Evolutionary conservation across 2,113 vertebrate species (phyloP).

Genomic region (Sciurus niger): DNA sequence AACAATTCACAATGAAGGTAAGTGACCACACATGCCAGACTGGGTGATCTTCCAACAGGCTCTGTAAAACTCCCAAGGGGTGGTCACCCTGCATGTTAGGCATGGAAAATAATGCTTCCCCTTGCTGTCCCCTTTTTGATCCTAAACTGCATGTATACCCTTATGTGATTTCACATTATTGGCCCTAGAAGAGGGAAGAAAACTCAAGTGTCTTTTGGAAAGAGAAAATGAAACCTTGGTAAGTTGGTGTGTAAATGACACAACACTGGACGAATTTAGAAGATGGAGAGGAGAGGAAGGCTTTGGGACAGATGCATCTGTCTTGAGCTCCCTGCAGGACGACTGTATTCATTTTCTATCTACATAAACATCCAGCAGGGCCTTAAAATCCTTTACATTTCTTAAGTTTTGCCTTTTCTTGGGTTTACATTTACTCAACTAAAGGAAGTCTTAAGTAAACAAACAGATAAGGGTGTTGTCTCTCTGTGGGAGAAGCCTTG

Average conservation of each 20-base stretch:
- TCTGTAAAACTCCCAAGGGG: not conserved
- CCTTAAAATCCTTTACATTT: not conserved
- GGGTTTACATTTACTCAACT: slow-evolving; percentile 19
- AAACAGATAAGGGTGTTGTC: not conserved
- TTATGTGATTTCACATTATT: not conserved
- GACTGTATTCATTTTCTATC: not conserved
- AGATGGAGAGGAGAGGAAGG: not conserved
- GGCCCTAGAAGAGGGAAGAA: not conserved
- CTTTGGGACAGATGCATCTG: rapidly evolving
- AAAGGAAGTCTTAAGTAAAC: slow-evolving; percentile 43
- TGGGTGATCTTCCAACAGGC: not conserved
- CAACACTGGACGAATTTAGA: not conserved
- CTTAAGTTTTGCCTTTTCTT: slow-evolving; percentile 26
- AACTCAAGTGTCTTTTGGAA: not conserved
- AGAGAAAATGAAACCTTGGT: not conserved
- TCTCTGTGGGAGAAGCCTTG: not conserved
- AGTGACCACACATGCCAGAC: not conserved
- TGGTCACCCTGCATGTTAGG: not conserved
- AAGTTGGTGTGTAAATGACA: not conserved
- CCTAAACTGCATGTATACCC: not conserved
- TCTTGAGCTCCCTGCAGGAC: not conserved
- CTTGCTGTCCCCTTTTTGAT: not conserved
- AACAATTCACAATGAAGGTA: not conserved
- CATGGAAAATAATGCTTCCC: not conserved
- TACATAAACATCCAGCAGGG: not conserved